Evolutionary conservation across 2,797 vertebrate species (phyloP).

Genomic region (Morelia viridis): DNA sequence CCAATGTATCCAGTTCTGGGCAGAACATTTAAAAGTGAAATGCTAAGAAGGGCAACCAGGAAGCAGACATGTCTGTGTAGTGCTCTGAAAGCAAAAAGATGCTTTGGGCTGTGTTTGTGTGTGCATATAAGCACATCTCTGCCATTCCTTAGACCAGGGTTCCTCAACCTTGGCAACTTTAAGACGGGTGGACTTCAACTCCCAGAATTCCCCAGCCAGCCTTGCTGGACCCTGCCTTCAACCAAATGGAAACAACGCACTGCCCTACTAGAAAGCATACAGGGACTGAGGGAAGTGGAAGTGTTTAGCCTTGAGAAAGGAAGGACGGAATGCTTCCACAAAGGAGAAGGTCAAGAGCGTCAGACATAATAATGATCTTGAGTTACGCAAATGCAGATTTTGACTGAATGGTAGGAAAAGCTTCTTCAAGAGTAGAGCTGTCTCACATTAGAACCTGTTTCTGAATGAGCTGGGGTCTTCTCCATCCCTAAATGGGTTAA

Average conservation of each 20-base stretch:
- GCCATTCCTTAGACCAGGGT: no score
- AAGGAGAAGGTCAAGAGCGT: background rate
- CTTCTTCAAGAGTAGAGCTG: background rate
- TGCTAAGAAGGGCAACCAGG: background rate
- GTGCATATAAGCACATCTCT: no score
- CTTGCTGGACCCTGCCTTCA: background rate
- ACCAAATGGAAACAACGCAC: background rate
- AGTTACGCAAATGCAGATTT: background rate
- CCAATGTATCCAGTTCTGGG: background rate
- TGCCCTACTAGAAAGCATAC: background rate
- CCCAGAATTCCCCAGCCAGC: no score
- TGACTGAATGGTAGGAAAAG: background rate
- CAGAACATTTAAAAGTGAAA: background rate
- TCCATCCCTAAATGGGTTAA: background rate
- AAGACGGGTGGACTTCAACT: no score
- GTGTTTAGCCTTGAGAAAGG: background rate
- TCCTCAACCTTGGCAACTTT: no score
- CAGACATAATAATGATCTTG: background rate
- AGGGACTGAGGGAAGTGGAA: background rate
- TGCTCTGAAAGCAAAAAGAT: background rate
- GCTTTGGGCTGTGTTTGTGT: no score
- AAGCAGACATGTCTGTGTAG: background rate
- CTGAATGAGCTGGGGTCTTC: background rate
- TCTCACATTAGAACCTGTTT: background rate
- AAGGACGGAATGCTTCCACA: accelerated